Percentiles rank a stretch among this genome's conserved stretches.
Conservation (phyloP, 2,888 invertebrate species). For the Temnothorax unifasciatus region DNA sequence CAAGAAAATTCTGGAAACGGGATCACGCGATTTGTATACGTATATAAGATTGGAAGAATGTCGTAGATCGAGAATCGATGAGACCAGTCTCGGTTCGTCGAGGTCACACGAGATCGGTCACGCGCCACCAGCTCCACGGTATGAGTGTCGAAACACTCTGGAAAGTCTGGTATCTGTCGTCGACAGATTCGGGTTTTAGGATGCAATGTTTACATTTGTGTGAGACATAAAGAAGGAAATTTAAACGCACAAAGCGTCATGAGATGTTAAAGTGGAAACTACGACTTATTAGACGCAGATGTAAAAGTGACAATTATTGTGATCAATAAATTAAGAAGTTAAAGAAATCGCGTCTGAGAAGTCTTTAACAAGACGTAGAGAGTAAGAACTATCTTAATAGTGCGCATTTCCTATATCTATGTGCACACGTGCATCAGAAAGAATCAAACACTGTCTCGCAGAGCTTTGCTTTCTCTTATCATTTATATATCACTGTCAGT, state of each 20-base stretch:
- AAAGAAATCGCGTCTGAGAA: neutral
- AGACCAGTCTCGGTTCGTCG: slow-evolving; percentile 74
- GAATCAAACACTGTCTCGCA: neutral
- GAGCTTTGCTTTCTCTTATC: slow-evolving; percentile 43
- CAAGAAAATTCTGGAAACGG: neutral
- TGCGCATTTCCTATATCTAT: neutral
- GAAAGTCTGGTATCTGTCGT: slow-evolving; percentile 45
- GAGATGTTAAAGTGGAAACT: slow-evolving; percentile 2
- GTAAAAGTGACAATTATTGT: neutral
- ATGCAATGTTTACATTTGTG: slow-evolving; percentile 25
- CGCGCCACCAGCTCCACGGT: slow-evolving; percentile 74
- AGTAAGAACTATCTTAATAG: neutral
- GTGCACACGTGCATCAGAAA: neutral
- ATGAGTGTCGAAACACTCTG: slow-evolving; percentile 75
- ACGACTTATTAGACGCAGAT: neutral
- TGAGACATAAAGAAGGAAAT: neutral
- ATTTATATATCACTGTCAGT: slow-evolving; percentile 14
- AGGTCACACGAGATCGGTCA: slow-evolving; percentile 75
- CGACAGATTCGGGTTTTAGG: slow-evolving; percentile 62
- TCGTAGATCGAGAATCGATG: slow-evolving; percentile 69
- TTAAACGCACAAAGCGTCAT: neutral
- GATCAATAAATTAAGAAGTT: neutral
- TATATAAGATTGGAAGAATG: slow-evolving; percentile 16
- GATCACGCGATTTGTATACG: slow-evolving; percentile 11
- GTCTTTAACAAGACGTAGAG: neutral